Evolutionary conservation across 2,113 vertebrate genomes (phyloP), one percentile per base, ranked within the genome.

Genomic region (Alligator sinensis): DNA sequence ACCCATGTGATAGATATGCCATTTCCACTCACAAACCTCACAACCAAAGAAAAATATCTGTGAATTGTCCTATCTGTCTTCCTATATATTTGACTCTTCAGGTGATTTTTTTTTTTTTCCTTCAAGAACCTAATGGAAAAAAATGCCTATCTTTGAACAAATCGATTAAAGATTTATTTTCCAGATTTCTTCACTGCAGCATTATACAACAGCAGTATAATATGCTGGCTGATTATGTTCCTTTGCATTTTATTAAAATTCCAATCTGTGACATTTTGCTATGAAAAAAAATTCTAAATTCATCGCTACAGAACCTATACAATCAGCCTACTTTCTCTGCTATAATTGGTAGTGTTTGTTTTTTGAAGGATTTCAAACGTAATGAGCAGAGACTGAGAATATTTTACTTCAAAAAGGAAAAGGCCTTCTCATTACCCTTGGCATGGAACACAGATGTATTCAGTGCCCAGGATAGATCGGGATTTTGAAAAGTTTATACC

Each of bases 371-470:
- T 2, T 34, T 88, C 22, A n/a, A 60, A 78, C 34, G 30, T 25
- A 10, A 87, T 84, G 28, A 90, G 13, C 15, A 88, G 27, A 34
- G 76, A 62, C 19, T 62, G 5, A 24, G 9, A 84, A 87, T 74
- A 34, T 8, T 72, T 87, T 77, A 66, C 80, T 87, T 86, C 38
- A 82, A 76, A 90, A 64, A 81, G 93, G 16, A 59, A 77, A 22
- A n/a, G 18, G 19, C n/a, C n/a, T 78, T 78, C 58, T 24, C 21
- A 60, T 78, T 19, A 11, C 21, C 30, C 13, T 60, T 34, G 28
- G 30, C 8, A n/a, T 19, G 70, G 88, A 90, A 2, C 34, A 91
- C 88, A 93, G 84, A 85, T 87, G 55, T 92, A 89, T 93, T 87
- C 34, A 55, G 11, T 57, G 30, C 16, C 38, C 54, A 83, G n/a